Base-by-base conservation (phyloP, 23 tunicate species). In the Halocynthia aurantium region DNA sequence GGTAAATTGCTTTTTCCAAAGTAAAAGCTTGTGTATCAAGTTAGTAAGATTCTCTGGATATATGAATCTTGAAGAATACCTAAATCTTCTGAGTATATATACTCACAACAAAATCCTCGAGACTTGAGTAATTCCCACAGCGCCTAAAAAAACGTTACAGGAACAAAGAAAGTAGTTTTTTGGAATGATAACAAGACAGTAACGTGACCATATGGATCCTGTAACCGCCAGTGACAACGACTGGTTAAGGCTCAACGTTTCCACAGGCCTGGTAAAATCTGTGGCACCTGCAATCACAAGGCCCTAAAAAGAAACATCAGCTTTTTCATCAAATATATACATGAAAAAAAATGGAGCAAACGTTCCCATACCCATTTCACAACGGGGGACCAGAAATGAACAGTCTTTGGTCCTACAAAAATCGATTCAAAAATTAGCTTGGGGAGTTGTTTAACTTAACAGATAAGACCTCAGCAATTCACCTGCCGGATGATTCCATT, bases 401-500 rank as follows among this genome's bases (percentile, higher is more conserved):
- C 89, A 6, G 98, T 92, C 65, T 84, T 86, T 72, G 98, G 98
- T 58, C 98, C 98, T 92, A 70, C 19, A 77, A 40, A 61, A 31
- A 31, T 31, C 4, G 44, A 31, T 31, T 51, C 1, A 50, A 67
- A 15, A 17, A 60, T 17, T 60, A 60, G 64, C 17, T 60, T 60
- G 64, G 18, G 64, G 44, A 77, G 10, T 62, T 15, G 13, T 55
- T 13, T 56, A 75, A 15, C n/a, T 75, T 11, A n/a, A 75, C 56
- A 17, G n/a, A 61, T n/a, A 4, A 12, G 76, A 75, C 44, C 44
- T 31, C 44, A 31, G 44, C 44, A 31, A 31, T 31, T 31, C 44
- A 91, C 97, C 97, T 76, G 97, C 97, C 8, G 97, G 97, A 71
- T 91, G 97, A 77, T 91, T 91, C 97, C 97, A 91, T 61, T 85